phyloP scores from a whole-genome alignment of 2,888 invertebrate genomes.

The Zygaena filipendulae region DNA sequence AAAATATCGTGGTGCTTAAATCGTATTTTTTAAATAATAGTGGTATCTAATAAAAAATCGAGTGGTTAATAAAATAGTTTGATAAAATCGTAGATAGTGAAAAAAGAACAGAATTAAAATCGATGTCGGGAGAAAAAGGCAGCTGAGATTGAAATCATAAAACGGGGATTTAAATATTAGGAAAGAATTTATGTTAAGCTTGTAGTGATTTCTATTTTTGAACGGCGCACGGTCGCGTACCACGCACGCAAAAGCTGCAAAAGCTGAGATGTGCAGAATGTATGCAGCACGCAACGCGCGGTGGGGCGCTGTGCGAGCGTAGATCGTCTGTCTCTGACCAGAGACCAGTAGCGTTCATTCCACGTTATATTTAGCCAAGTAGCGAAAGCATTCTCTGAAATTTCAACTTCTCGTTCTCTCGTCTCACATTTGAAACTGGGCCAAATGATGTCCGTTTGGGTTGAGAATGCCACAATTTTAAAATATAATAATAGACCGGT shows the following conservation, averaged over 20 bases:
- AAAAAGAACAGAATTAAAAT: no score
- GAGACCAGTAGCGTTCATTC: no score
- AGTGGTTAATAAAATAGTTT: no score
- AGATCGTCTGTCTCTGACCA: no score
- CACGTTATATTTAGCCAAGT: conserved; percentile 53
- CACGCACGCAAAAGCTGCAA: conserved; percentile 9
- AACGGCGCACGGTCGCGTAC: conserved; percentile 24
- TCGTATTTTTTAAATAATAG: no score
- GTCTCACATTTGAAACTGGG: conserved; percentile 66
- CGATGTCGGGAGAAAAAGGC: no score
- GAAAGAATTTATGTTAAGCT: background rate
- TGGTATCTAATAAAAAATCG: no score
- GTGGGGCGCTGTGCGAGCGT: background rate
- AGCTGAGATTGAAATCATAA: no score
- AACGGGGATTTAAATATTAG: no score
- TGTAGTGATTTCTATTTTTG: conserved; percentile 34
- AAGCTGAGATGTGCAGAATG: no score
- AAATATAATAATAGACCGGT: conserved; percentile 63
- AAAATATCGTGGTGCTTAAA: no score
- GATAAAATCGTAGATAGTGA: no score
- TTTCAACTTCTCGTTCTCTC: conserved; percentile 57
- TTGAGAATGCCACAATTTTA: conserved; percentile 65
- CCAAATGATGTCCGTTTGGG: conserved; percentile 61
- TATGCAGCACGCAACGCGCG: background rate
- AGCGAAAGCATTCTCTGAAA: conserved; percentile 62